Conservation (phyloP, 2,797 vertebrate genomes). For the Macroramphosus scolopax region DNA sequence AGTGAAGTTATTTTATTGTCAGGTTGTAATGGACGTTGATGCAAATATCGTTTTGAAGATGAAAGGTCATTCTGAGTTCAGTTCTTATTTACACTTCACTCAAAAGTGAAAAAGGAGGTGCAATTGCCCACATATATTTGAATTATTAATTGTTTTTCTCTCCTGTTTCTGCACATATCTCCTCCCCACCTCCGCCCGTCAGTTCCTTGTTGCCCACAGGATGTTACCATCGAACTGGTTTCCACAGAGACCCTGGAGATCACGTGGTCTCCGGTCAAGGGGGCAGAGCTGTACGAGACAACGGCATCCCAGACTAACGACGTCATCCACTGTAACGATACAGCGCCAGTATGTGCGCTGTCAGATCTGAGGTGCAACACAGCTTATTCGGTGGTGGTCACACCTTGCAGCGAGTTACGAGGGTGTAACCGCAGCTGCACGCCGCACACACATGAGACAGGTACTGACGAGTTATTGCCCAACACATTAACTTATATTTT, state of each 20-base stretch:
- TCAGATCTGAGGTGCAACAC: conserved; percentile 85
- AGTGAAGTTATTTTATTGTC: no score
- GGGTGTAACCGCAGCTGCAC: conserved; percentile 82
- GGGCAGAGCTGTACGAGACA: conserved; percentile 86
- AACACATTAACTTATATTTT: no score
- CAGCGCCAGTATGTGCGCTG: conserved; percentile 81
- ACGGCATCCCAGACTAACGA: conserved; percentile 69
- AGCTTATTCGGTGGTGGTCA: conserved; percentile 81
- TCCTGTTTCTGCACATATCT: neutral
- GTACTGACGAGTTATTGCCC: conserved; percentile 58
- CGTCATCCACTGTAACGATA: conserved; percentile 82
- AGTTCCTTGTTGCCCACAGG: conserved; percentile 90
- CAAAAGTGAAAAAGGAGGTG: no score
- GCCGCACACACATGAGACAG: conserved; percentile 77
- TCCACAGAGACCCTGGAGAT: conserved; percentile 86
- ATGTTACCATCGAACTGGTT: conserved; percentile 71
- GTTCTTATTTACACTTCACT: no score
- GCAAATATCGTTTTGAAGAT: no score
- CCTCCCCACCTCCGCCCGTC: conserved; percentile 5
- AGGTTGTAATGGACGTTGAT: no score
- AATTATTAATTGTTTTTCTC: neutral
- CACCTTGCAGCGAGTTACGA: conserved; percentile 83
- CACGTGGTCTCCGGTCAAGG: conserved; percentile 83
- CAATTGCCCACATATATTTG: no score
- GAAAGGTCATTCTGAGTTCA: no score